Evolutionary conservation across 2,797 vertebrate species (phyloP).

Genomic region (Peromyscus nudipes): DNA sequence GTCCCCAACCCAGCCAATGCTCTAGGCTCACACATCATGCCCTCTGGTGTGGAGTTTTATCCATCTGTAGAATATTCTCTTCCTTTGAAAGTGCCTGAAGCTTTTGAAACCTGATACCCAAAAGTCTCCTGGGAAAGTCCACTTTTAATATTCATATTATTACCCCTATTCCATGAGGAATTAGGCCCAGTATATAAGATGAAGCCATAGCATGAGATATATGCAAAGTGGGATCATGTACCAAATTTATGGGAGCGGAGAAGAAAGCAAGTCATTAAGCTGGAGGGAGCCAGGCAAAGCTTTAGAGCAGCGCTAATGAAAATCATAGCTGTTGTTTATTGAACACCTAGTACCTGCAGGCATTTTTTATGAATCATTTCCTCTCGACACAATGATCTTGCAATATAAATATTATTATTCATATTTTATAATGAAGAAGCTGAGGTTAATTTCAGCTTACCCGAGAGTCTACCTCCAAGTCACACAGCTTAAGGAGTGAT

Average conservation of each 20-base stretch:
- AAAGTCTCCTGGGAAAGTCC: not conserved
- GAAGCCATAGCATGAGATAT: not conserved
- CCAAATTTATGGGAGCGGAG: conserved; percentile 8
- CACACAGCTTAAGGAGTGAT: not conserved
- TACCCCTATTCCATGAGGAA: not conserved
- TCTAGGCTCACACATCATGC: not conserved
- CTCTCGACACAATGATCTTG: not conserved
- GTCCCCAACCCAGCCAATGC: not conserved
- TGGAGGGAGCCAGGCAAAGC: not conserved
- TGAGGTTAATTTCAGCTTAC: conserved; percentile 30
- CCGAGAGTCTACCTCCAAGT: conserved; percentile 5
- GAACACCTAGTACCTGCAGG: conserved; percentile 22
- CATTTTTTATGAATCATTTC: conserved; percentile 30
- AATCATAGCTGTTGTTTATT: conserved; percentile 35
- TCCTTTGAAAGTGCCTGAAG: not conserved
- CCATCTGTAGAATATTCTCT: not conserved
- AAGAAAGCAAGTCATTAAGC: not conserved
- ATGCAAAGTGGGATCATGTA: conserved; percentile 6
- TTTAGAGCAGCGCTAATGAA: conserved; percentile 14
- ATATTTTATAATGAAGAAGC: conserved; percentile 31
- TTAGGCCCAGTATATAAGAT: not conserved
- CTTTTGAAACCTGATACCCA: not conserved
- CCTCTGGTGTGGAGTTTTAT: not conserved
- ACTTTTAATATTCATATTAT: conserved; percentile 5
- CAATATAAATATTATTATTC: conserved; percentile 26